These are phyloP conservation scores for Chaetophractus vellerosus DNA, from an alignment of 2,797 vertebrate species.

Conservation along the genomic window DNA sequence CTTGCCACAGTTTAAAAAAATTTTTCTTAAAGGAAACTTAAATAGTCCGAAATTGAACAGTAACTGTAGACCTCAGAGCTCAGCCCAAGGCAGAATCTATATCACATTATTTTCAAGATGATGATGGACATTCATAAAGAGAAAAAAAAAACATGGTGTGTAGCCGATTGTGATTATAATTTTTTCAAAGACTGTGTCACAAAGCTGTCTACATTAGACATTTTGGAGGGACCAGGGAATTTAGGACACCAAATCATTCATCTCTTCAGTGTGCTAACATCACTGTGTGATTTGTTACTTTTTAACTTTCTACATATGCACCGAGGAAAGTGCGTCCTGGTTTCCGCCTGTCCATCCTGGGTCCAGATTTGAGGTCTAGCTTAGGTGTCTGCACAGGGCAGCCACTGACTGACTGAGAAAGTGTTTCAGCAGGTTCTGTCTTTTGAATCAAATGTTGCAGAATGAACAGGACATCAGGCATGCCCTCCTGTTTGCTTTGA, in stretches of 20 bases:
- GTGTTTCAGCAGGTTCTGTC: not conserved
- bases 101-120: slow-evolving; percentile 54
- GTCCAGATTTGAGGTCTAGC: not conserved
- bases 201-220: slow-evolving; percentile 78
- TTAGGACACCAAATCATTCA: not conserved
- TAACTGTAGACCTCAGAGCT: slow-evolving; percentile 29
- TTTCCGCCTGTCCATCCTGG: not conserved
- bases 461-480: not conserved
- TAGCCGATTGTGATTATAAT: slow-evolving; percentile 17
- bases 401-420: not conserved
- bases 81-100: slow-evolving; percentile 60
- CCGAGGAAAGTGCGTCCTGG: not conserved
- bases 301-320: not conserved
- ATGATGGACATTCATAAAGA: not conserved
- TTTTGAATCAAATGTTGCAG: not conserved
- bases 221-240: slow-evolving; percentile 72
- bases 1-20: slow-evolving; percentile 41
- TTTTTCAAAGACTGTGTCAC: slow-evolving; percentile 21
- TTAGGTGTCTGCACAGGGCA: not conserved
- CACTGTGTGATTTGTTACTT: not conserved
- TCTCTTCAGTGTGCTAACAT: slow-evolving; percentile 46
- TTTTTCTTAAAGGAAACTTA: slow-evolving; percentile 50
- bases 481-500: not conserved
- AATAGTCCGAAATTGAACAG: not conserved
- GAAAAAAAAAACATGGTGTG: not conserved